phyloP scores from a whole-genome alignment of 2,888 invertebrate species.

The Halictus quadricinctus region DNA sequence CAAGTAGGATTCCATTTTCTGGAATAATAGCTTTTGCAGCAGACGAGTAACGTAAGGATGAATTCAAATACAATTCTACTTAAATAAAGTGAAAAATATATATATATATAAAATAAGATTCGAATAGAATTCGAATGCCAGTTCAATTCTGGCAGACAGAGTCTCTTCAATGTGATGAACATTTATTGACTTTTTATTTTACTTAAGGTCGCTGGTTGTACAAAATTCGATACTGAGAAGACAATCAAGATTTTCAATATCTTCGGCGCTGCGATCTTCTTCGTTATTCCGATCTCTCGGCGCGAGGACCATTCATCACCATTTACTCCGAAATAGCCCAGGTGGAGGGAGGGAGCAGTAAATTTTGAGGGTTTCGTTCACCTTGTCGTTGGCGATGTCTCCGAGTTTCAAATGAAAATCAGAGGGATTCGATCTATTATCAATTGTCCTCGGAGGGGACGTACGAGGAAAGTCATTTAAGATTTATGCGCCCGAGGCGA shows the following conservation, averaged over 20 bases:
- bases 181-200: neutral
- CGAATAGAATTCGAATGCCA: too few relatives aligned
- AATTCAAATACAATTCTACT: neutral
- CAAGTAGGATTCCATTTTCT: neutral
- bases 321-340: slow-evolving; percentile 5
- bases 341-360: slow-evolving; percentile 39
- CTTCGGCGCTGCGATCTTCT: neutral
- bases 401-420: slow-evolving; percentile 24
- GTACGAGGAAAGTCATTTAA: slow-evolving; percentile 46
- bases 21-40: neutral
- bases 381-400: slow-evolving; percentile 34
- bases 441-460: slow-evolving; percentile 57
- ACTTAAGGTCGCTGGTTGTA: neutral
- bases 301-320: slow-evolving; percentile 2
- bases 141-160: neutral
- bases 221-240: neutral
- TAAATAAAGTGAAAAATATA: too few relatives aligned
- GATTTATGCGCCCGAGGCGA: slow-evolving; percentile 42
- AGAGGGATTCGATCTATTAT: slow-evolving; percentile 52
- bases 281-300: neutral
- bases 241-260: neutral
- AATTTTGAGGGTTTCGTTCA: slow-evolving; percentile 55
- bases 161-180: neutral
- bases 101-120: too few relatives aligned
- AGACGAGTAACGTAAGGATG: neutral